Percentiles rank a stretch among this genome's conserved stretches.
phyloP scores from a whole-genome alignment of 2,888 invertebrate genomes.

The Agapetus fuscipes region DNA sequence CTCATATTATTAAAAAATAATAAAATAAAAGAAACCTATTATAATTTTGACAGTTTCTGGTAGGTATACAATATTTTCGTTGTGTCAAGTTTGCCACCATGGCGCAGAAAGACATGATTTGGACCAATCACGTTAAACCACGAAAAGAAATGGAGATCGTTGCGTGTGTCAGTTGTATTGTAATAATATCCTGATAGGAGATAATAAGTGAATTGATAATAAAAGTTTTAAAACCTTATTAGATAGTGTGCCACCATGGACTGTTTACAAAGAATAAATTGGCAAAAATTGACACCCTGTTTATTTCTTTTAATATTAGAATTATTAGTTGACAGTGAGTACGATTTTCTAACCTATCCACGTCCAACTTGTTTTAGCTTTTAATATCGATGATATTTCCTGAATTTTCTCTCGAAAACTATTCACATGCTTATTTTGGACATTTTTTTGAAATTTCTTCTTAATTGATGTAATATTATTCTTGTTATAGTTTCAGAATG shows the following conservation, averaged over 20 bases:
- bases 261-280: constrained; percentile 44
- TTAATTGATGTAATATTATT: too few relatives aligned
- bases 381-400: too few relatives aligned
- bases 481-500: constrained; percentile 68
- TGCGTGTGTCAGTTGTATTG: constrained; percentile 33
- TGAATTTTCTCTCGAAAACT: too few relatives aligned
- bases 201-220: constrained; percentile 8
- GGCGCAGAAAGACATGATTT: constrained; percentile 32
- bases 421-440: too few relatives aligned
- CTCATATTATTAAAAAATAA: too few relatives aligned
- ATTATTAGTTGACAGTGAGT: constrained; percentile 59
- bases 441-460: too few relatives aligned
- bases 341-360: constrained; percentile 19
- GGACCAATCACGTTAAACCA: constrained; percentile 48
- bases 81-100: too few relatives aligned
- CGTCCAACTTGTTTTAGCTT: constrained; percentile 8
- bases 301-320: constrained; percentile 57
- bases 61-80: too few relatives aligned
- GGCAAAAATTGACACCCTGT: constrained; percentile 57
- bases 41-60: too few relatives aligned
- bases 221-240: constrained; percentile 20
- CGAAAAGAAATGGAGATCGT: constrained; percentile 43
- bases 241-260: constrained; percentile 38
- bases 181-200: too few relatives aligned
- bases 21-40: too few relatives aligned